These are phyloP conservation scores for Progne subis DNA, from an alignment of 2,113 vertebrate species.

Conservation along the genomic window DNA sequence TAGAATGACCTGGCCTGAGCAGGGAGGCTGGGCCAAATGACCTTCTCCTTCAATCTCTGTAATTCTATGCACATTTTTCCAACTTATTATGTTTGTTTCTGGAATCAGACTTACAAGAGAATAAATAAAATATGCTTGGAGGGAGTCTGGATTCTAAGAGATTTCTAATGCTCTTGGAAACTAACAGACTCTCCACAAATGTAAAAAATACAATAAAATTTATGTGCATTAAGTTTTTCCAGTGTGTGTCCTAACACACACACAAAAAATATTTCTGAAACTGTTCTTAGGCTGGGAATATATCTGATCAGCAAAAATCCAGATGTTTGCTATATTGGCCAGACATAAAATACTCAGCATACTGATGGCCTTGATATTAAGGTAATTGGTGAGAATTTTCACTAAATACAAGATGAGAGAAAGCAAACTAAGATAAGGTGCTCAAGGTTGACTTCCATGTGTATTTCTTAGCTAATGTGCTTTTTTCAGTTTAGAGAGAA, in stretches of 20 bases:
- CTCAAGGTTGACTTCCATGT: not conserved
- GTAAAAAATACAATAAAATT: not conserved
- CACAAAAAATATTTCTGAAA: not conserved
- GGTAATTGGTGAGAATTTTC: not conserved
- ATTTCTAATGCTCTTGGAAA: not conserved
- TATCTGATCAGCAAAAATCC: not conserved
- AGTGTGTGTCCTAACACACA: not conserved
- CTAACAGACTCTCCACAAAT: not conserved
- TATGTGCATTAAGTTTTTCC: not conserved
- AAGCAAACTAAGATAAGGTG: not conserved
- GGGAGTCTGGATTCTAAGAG: not conserved
- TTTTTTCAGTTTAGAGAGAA: not conserved
- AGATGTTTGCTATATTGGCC: not conserved
- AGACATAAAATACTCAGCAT: not conserved
- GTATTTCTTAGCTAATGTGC: not conserved
- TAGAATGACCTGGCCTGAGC: too few relatives aligned
- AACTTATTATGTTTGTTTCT: not conserved
- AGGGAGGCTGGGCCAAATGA: not conserved
- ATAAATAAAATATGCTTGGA: not conserved
- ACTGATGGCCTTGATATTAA: not conserved
- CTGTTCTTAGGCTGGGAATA: not conserved
- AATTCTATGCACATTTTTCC: not conserved
- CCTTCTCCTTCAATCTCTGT: not conserved
- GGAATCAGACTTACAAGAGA: not conserved
- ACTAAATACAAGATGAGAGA: not conserved